These are phyloP conservation scores for Tiliacea aurago DNA, from an alignment of 2,888 invertebrate species.

Conservation along the genomic window DNA sequence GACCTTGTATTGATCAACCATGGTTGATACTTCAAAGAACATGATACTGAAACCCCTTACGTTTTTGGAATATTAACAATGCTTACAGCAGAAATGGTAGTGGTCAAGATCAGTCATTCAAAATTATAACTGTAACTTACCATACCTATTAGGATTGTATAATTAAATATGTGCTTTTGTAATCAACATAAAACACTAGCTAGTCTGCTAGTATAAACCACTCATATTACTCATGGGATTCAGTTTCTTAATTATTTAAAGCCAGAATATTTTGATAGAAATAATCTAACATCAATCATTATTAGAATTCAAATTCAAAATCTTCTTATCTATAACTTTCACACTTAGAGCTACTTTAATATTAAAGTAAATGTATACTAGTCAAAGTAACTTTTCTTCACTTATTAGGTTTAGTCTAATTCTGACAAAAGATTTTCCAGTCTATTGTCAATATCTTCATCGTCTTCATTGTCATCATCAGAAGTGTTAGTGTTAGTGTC, in stretches of 20 bases:
- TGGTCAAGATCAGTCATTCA: not conserved
- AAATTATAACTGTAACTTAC: not conserved
- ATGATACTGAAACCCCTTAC: not conserved
- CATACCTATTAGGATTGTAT: slow-evolving; percentile 6
- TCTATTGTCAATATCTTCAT: slow-evolving; percentile 29
- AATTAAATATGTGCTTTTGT: slow-evolving; percentile 17
- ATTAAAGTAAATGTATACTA: slow-evolving; percentile 27
- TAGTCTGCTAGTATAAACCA: not conserved
- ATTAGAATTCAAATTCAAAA: not conserved
- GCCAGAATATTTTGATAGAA: not conserved
- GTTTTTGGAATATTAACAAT: slow-evolving; percentile 13
- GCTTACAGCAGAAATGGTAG: not conserved
- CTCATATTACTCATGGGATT: not conserved
- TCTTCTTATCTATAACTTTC: slow-evolving; percentile 11
- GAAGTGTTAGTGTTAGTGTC: slow-evolving; percentile 88
- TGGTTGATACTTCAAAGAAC: slow-evolving; percentile 1
- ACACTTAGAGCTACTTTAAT: slow-evolving; percentile 32
- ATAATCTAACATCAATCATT: slow-evolving; percentile 11
- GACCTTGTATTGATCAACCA: not conserved
- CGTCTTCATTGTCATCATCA: slow-evolving; percentile 43
- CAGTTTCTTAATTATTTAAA: slow-evolving; percentile 3
- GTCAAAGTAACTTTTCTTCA: slow-evolving; percentile 2
- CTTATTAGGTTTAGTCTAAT: slow-evolving; percentile 6
- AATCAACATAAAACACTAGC: not conserved
- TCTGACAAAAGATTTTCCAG: slow-evolving; percentile 11